phyloP scores from a whole-genome alignment of 2,113 vertebrate species.

The Naja naja region DNA sequence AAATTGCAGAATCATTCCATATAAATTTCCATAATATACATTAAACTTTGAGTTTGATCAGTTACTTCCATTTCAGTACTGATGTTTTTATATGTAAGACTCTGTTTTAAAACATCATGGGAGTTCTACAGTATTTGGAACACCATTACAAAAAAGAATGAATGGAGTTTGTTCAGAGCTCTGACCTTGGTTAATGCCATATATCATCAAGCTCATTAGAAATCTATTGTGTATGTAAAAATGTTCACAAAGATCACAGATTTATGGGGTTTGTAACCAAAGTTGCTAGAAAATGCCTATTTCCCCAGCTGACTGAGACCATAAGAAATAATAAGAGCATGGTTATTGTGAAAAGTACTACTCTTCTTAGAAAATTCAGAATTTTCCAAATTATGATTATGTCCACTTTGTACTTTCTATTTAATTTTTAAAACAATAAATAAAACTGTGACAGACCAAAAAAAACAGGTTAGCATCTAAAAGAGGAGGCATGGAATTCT shows the following conservation, averaged over 20 bases:
- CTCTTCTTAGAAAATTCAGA: background rate
- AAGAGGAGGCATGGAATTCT: background rate
- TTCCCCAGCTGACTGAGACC: background rate
- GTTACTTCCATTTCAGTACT: background rate
- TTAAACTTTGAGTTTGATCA: background rate
- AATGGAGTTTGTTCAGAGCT: background rate
- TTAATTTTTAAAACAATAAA: background rate
- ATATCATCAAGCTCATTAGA: background rate
- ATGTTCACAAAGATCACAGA: background rate
- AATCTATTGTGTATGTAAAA: background rate
- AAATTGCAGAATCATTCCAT: background rate
- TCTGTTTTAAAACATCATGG: background rate
- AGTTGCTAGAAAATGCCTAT: background rate
- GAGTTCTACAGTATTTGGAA: background rate
- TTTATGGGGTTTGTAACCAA: background rate
- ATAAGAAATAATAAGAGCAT: background rate
- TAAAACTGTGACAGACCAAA: conserved; percentile 10
- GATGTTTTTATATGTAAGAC: background rate
- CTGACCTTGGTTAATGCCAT: background rate
- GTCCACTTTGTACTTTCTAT: background rate
- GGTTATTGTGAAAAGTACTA: background rate
- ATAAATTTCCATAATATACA: background rate
- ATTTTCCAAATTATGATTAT: background rate
- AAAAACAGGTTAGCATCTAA: background rate
- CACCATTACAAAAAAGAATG: background rate